phyloP scores from a whole-genome alignment of 2,113 vertebrate species.

The Paralichthys olivaceus region DNA sequence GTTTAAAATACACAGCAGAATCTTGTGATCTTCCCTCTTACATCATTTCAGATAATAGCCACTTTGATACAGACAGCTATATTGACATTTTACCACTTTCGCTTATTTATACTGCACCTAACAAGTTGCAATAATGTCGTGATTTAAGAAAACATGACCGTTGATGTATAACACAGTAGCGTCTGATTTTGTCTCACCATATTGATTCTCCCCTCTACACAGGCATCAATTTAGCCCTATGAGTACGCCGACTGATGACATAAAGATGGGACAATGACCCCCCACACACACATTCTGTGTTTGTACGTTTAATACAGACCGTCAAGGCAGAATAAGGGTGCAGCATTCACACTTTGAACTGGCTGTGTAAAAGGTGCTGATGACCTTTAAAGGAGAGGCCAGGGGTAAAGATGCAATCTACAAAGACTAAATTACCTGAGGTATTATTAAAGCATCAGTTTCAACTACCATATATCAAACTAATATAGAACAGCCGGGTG shows the following conservation, averaged over 20 bases:
- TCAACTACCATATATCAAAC: slow-evolving; percentile 1
- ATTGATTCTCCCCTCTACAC: too few species aligned
- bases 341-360: background rate
- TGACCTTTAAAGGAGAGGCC: background rate
- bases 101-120: too few species aligned
- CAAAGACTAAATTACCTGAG: background rate
- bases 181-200: background rate
- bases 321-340: background rate
- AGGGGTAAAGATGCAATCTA: background rate
- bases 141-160: too few species aligned
- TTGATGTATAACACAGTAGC: background rate
- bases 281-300: background rate
- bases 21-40: background rate
- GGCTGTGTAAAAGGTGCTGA: background rate
- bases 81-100: background rate
- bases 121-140: too few species aligned
- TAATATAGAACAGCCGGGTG: background rate
- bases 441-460: background rate
- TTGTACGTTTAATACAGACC: background rate
- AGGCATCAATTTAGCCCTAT: too few species aligned
- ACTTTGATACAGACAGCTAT: background rate
- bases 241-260: too few species aligned
- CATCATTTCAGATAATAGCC: background rate
- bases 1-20: background rate
- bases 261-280: too few species aligned